These are phyloP conservation scores for Thymallus thymallus DNA, from an alignment of 2,113 vertebrate species.

Conservation along the genomic window DNA sequence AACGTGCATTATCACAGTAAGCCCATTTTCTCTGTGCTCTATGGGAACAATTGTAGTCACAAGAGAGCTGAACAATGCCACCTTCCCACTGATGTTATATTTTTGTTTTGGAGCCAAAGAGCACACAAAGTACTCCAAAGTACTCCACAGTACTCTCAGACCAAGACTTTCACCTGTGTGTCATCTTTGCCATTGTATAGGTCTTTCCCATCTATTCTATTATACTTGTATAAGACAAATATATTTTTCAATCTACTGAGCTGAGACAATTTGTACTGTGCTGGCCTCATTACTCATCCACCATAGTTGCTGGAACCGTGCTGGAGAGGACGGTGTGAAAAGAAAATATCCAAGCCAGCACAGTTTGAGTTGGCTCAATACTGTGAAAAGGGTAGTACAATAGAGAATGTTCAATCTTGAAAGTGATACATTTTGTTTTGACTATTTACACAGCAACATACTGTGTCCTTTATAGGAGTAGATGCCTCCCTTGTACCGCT, in stretches of 20 bases:
- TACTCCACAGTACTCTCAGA: not conserved
- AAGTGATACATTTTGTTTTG: not conserved
- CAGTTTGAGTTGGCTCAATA: too few species aligned
- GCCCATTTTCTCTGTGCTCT: not conserved
- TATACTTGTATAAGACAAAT: not conserved
- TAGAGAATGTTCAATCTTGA: not conserved
- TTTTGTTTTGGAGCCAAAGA: not conserved
- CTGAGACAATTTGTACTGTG: too few species aligned
- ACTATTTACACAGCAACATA: not conserved
- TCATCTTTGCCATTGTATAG: not conserved
- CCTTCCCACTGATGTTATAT: not conserved
- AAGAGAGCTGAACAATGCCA: not conserved
- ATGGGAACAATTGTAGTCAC: not conserved
- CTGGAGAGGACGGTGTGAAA: too few species aligned
- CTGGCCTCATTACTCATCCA: too few species aligned
- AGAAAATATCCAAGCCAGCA: too few species aligned
- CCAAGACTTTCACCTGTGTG: not conserved
- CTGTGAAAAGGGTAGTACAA: not conserved
- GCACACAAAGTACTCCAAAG: not conserved
- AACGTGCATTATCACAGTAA: not conserved
- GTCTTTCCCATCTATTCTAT: not conserved
- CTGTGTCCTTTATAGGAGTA: constrained; percentile 53
- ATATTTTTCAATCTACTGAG: too few species aligned
- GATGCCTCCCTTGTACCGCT: constrained; percentile 64
- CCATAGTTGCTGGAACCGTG: too few species aligned